Percentiles rank a stretch among this genome's conserved stretches.
phyloP scores from a whole-genome alignment of 2,888 invertebrate species.

The Nomada goodeniana region DNA sequence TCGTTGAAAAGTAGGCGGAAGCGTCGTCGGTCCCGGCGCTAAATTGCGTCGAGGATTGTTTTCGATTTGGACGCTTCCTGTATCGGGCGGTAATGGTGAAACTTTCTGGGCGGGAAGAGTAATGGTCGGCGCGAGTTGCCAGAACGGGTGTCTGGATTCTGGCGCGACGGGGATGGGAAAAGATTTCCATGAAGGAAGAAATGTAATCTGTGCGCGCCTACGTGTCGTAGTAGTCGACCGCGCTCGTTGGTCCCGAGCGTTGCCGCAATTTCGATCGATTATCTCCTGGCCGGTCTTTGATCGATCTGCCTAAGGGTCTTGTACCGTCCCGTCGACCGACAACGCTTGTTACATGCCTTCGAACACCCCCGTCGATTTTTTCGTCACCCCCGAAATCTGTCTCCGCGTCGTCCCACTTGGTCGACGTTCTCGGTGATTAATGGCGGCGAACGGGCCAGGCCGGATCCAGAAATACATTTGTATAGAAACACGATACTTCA shows the following conservation, averaged over 20 bases:
- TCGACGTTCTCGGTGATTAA: neutral
- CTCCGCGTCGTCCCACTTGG: constrained; percentile 8
- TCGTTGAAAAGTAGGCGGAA: constrained; percentile 51
- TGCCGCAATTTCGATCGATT: constrained; percentile 52
- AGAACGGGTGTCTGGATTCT: neutral
- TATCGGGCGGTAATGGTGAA: constrained; percentile 17
- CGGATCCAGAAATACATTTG: too few relatives aligned
- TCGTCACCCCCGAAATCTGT: constrained; percentile 42
- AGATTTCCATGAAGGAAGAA: constrained; percentile 10
- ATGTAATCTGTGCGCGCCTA: constrained; percentile 47
- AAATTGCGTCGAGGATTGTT: constrained; percentile 59
- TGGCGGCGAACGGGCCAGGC: neutral
- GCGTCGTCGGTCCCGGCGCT: constrained; percentile 31
- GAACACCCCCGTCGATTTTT: constrained; percentile 42
- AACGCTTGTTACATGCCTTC: constrained; percentile 32
- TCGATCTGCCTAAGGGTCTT: constrained; percentile 46
- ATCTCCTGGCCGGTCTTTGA: constrained; percentile 22
- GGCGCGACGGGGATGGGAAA: neutral
- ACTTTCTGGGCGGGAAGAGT: neutral
- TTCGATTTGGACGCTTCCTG: constrained; percentile 66
- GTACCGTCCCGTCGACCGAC: constrained; percentile 24
- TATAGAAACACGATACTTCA: too few relatives aligned
- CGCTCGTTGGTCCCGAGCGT: neutral
- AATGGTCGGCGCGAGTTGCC: neutral
- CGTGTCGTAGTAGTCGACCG: constrained; percentile 29